Evolutionary conservation across 2,797 vertebrate species (phyloP).

Genomic region (Cetoscarus ocellatus): DNA sequence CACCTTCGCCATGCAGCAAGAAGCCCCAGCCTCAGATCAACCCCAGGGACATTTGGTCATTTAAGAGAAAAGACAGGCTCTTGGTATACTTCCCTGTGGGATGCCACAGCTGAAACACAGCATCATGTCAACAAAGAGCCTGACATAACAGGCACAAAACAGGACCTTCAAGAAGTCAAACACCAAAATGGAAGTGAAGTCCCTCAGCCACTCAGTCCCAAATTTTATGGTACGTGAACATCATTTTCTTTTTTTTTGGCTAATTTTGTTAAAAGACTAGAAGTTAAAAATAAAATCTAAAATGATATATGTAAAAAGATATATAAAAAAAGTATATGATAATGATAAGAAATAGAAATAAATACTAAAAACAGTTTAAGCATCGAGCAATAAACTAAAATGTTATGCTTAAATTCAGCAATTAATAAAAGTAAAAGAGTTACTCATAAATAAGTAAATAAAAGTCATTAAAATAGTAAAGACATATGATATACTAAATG

Average conservation of each 20-base stretch:
- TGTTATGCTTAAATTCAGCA: no score
- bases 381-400: no score
- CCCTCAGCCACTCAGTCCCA: conserved; percentile 14
- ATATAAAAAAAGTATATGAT: no score
- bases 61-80: conserved; percentile 22
- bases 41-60: conserved; percentile 7
- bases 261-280: not conserved
- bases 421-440: no score
- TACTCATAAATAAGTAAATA: no score
- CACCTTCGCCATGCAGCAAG: conserved; percentile 48
- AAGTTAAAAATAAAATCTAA: no score
- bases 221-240: conserved; percentile 37
- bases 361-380: no score
- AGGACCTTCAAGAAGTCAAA: conserved; percentile 1
- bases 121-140: not conserved
- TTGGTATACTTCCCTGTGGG: conserved; percentile 37
- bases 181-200: conserved; percentile 1
- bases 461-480: no score
- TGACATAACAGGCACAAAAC: no score
- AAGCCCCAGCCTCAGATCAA: conserved; percentile 36
- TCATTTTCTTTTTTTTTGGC: not conserved
- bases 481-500: no score
- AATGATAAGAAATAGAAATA: no score
- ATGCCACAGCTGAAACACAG: conserved; percentile 28
- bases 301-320: no score